Percentiles rank a stretch among this genome's conserved stretches.
Conservation (phyloP, 2,888 invertebrate species). For the Nemurella pictetii region DNA sequence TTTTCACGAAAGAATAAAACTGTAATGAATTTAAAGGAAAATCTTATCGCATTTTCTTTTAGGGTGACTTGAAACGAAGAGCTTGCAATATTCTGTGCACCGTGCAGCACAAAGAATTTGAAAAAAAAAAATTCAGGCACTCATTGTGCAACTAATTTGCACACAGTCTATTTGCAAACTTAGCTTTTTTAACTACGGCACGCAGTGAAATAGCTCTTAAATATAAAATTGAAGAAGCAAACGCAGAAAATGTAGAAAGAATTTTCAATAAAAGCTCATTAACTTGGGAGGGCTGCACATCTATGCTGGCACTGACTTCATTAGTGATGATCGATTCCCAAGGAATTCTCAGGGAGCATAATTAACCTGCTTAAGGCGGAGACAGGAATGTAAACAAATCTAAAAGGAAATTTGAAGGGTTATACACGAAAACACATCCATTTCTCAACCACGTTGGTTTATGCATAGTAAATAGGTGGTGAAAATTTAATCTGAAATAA, state of each 20-base stretch:
- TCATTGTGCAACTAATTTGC: too few relatives aligned
- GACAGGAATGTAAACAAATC: constrained; percentile 24
- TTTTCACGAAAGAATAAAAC: not conserved
- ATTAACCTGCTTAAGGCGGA: constrained; percentile 35
- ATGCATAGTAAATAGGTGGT: too few relatives aligned
- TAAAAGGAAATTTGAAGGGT: not conserved
- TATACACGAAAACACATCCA: not conserved
- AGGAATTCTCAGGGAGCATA: constrained; percentile 36
- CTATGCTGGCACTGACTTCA: constrained; percentile 37
- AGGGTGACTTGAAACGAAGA: not conserved
- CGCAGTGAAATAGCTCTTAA: not conserved
- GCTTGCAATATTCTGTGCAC: not conserved
- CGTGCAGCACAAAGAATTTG: not conserved
- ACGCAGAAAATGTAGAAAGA: constrained; percentile 28
- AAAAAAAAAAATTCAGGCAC: too few relatives aligned
- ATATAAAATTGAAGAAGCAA: not conserved
- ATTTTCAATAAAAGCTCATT: constrained; percentile 41
- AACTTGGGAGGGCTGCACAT: constrained; percentile 36
- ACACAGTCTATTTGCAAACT: not conserved
- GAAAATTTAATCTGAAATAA: not conserved
- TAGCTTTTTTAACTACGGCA: not conserved
- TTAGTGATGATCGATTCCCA: constrained; percentile 36
- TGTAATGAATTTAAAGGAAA: not conserved
- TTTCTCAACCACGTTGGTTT: too few relatives aligned
- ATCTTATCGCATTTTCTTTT: not conserved